Base-by-base conservation (phyloP, 2,797 vertebrate genomes). In the Poecilia velifera region DNA sequence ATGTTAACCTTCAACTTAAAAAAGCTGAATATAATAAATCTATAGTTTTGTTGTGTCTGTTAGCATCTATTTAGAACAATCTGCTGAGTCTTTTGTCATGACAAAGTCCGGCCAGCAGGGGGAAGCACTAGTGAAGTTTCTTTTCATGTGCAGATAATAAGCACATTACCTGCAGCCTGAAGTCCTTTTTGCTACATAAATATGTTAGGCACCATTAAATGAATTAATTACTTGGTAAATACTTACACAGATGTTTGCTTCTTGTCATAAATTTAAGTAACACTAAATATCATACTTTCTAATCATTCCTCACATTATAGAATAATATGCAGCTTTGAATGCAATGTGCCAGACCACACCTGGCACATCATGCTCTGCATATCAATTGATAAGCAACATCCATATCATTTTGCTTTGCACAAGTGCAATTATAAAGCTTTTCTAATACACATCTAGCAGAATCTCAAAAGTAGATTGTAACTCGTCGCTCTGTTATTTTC, bases 41-140 rank as follows among this genome's bases (percentile, higher is more conserved):
- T 3, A 77, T 28, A 49, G 20, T 28, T 36, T 64, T 34, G 10
- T 28, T 7, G 25, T 72, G 43, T 28, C 13, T 71, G 41, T 43
- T 45, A n/a, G 10, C n/a, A n/a, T 70, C 10, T 46, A 45, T 28
- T 72, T 28, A 72, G 13, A 14, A 46, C 6, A 43, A 43, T 43
- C 36, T 75, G 39, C 55, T 6, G 25, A 31, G 45, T 79, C 3
- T 49, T 64, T 36, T 94, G 93, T 91, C 84, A 88, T 94, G 74
- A 87, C 92, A 83, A 73, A 81, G 70, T 92, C 80, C 81, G n/a
- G 57, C 94, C 94, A 94, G 89, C 86, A 94, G 94, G 90, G 91
- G 94, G 81, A 93, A 94, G 92, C 88, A 93, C 89, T 90, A 92
- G 90, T 92, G 91, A 91, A 88, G 89, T 71, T 90, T 94, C 76